Evolutionary conservation across 1,140 invertebrate genomes (phyloP), one percentile per base, ranked within the genome.

Genomic region (Hypothenemus hampei): DNA sequence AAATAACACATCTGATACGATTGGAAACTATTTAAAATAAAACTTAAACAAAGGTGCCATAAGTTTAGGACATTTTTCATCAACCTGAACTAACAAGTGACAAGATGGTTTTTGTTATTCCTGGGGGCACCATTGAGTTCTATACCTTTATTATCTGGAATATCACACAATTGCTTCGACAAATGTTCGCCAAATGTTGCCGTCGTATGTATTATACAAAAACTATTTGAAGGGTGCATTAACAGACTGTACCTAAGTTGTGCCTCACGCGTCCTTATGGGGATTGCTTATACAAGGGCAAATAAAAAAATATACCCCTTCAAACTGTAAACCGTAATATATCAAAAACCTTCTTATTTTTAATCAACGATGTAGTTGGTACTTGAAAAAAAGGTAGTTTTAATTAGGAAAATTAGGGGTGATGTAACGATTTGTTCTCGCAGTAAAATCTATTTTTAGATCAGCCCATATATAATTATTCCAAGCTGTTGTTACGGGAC

Each of bases 151-250:
- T 44, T 53, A 39, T 31, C 31, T 16, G 43, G 37, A 56, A 56
- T 43, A 48, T 48, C 22, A 23, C 7, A 56, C 53, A 56, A 56
- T 56, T 49, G 45, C 23, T 16, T n/a, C 22, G 37, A 48, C 60
- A 62, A 62, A 54, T 62, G 60, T 57, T 62, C 47, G 55, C 61
- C 61, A 62, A 62, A 62, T 62, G 61, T 60, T 62, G 37, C 41
- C 15, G 29, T 8, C 16, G 24, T 44, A 16, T 41, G 45, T 29
- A 45, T 33, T 22, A 45, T 37, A 52, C 41, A 54, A 54, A 54
- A 54, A 54, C 51, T 46, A 54, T 45, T 39, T 37, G 51, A 54
- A 54, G 51, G 46, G 53, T 43, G 53, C 53, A 48, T 48, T 16
- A 24, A 15, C 11, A 19, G 41, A 37, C 40, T 29, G 50, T 44